Conservation (phyloP, 2,797 vertebrate species). For the Varecia variegata region DNA sequence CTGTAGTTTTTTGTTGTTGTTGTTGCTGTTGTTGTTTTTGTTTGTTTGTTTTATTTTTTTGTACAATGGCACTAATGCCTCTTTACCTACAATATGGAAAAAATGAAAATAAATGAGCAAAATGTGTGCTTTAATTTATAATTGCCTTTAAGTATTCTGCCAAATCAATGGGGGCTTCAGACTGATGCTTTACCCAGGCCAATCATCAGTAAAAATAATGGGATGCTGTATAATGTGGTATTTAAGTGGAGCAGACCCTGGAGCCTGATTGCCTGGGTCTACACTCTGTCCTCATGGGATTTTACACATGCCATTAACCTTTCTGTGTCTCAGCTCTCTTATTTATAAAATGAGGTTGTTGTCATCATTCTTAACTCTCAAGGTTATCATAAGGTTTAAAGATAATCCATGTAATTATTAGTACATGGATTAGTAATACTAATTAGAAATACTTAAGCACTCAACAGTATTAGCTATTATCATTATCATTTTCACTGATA, state of each 20-base stretch:
- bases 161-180: not conserved
- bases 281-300: accelerated
- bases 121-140: not conserved
- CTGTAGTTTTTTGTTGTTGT: not conserved
- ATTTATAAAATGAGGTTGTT: not conserved
- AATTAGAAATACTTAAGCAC: not conserved
- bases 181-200: not conserved
- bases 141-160: not conserved
- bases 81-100: not conserved
- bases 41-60: not conserved
- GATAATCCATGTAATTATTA: not conserved
- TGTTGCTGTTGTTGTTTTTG: not conserved
- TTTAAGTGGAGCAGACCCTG: not conserved
- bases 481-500: not conserved
- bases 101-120: not conserved
- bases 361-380: not conserved
- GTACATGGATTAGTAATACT: not conserved
- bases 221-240: accelerated
- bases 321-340: not conserved
- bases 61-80: not conserved
- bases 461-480: not conserved
- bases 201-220: not conserved
- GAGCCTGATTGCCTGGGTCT: not conserved
- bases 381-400: not conserved
- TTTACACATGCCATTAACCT: not conserved